Evolutionary conservation across 2,113 vertebrate genomes (phyloP).

Genomic region (Amphiprion ocellaris): DNA sequence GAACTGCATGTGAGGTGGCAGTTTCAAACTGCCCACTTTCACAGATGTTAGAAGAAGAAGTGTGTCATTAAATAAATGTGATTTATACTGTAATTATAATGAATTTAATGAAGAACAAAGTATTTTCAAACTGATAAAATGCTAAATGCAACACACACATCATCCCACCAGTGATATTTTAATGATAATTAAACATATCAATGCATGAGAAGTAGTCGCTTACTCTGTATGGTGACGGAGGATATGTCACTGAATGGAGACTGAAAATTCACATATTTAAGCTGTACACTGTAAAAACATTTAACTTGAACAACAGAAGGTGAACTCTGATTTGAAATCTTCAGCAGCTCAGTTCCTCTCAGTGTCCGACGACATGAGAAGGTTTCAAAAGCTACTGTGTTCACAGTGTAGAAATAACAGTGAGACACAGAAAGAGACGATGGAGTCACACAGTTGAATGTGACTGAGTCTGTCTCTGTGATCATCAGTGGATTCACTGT

Average conservation of each 20-base stretch:
- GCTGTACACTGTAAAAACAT: conserved; percentile 27
- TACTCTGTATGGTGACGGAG: conserved; percentile 38
- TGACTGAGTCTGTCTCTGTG: conserved; percentile 38
- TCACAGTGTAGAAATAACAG: conserved; percentile 6
- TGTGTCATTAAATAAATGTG: no score
- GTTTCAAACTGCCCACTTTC: no score
- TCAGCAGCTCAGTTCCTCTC: conserved; percentile 43
- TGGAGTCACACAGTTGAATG: conserved; percentile 31
- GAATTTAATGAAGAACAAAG: no score
- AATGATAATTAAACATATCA: no score
- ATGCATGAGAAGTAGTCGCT: not conserved
- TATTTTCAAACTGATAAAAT: no score
- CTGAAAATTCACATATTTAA: rapidly evolving
- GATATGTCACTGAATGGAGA: conserved; percentile 21
- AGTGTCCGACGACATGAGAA: not conserved
- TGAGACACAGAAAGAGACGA: not conserved
- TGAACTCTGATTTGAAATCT: rapidly evolving
- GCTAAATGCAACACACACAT: no score
- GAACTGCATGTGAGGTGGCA: not conserved
- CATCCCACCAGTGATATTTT: no score
- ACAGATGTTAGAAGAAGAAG: no score
- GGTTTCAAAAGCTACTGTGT: no score
- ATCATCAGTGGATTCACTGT: conserved; percentile 6
- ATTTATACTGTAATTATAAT: no score
- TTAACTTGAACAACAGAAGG: conserved; percentile 19